Base-by-base conservation (phyloP, 1,140 invertebrate species). In the Diabrotica undecimpunctata region DNA sequence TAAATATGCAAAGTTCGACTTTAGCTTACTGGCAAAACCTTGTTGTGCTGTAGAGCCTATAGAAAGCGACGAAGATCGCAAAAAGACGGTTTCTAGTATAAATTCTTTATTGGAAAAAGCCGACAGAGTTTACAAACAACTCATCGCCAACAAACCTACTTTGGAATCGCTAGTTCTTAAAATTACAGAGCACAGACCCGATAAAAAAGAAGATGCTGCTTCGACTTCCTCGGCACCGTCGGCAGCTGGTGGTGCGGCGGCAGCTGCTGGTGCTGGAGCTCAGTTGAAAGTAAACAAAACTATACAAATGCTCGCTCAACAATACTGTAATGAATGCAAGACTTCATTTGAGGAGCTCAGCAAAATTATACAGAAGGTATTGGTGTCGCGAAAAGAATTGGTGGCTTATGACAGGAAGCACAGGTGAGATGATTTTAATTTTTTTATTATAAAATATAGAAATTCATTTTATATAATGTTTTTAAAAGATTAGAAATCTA, bases 1-100 rank as follows among this genome's bases (percentile, higher is more conserved):
- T 83, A 99, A 99, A 81, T 99, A 99, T 81, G 97, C 96, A n/a
- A 98, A 98, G 80, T 98, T 99, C 79, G 97, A 99, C 81, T 96
- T 93, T 76, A 95, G 92, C 8, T 82, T 98, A 55, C 91, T 90
- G 5, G 95, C 91, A 2, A 87, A 93, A 51, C 90, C 94, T 0
- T 96, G 94, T 75, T 97, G 94, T 81, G 95, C 95, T 14, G 95
- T 98, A 0, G 96, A 98, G 83, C 94, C 94, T 0, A 97, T 98
- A 52, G 96, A 98, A 59, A 97, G 90, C 75, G 96, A 98, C 75
- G 96, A 98, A 71, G 96, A 98, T 80, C 84, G 96, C 0, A 95
- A 95, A 75, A 97, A 97, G 82, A 96, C 95, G 9, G 91, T 98
- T 6, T 86, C 88, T 4, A 90, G 89, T 8, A 97, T 98, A 65